Evolutionary conservation across 1,140 invertebrate genomes (phyloP).

Genomic region (Limonius californicus): DNA sequence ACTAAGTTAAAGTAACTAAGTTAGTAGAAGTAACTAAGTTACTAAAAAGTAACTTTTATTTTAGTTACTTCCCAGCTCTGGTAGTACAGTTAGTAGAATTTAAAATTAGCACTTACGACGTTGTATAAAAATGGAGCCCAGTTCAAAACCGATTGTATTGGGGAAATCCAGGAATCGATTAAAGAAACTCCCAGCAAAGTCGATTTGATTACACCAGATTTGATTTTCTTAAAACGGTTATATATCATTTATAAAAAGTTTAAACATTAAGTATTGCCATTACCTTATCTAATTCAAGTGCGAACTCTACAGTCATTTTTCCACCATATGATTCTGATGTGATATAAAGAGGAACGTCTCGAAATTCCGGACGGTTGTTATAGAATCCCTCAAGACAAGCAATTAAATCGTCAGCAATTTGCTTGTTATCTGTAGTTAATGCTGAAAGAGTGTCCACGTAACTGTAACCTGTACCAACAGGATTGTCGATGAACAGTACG

Average conservation of each 20-base stretch:
- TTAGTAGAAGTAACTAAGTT: too few relatives aligned
- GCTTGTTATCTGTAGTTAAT: constrained; percentile 61
- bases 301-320: constrained; percentile 84
- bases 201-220: constrained; percentile 39
- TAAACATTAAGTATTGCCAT: too few relatives aligned
- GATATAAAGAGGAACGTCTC: constrained; percentile 71
- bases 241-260: too few relatives aligned
- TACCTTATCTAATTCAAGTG: constrained; percentile 58
- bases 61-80: too few relatives aligned
- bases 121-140: constrained; percentile 74
- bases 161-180: constrained; percentile 84
- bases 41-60: too few relatives aligned
- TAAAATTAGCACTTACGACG: constrained; percentile 61
- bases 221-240: constrained; percentile 55
- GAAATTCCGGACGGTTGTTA: constrained; percentile 60
- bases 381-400: constrained; percentile 65
- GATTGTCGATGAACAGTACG: constrained; percentile 83
- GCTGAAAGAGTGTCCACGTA: constrained; percentile 62
- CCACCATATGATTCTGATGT: constrained; percentile 85
- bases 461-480: constrained; percentile 85
- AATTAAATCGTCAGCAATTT: constrained; percentile 78
- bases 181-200: constrained; percentile 75
- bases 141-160: constrained; percentile 72
- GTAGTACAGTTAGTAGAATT: too few relatives aligned
- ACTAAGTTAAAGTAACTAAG: too few relatives aligned